These are phyloP conservation scores for Nicator chloris DNA, from an alignment of 2,113 vertebrate species.

Conservation along the genomic window DNA sequence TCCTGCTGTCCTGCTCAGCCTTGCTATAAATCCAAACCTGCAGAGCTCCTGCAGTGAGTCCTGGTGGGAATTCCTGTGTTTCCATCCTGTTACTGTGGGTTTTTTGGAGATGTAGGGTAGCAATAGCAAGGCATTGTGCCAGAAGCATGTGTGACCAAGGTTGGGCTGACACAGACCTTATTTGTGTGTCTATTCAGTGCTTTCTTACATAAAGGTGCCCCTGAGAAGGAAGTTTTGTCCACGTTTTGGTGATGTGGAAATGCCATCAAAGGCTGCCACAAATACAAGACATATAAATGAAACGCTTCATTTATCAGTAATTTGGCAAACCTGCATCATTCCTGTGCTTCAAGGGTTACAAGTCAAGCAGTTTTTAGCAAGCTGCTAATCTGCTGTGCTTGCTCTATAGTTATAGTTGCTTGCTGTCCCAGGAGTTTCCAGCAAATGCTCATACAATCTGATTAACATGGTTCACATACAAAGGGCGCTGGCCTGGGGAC, in stretches of 20 bases:
- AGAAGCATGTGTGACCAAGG: not conserved
- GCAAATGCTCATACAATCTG: slow-evolving; percentile 69
- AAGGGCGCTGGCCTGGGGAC: slow-evolving; percentile 68
- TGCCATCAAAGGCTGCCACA: not conserved
- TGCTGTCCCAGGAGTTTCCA: slow-evolving; percentile 60
- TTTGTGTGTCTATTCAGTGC: not conserved
- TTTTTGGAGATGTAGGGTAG: not conserved
- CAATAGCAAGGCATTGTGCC: not conserved
- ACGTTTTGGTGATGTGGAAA: accelerated
- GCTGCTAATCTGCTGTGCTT: slow-evolving; percentile 63
- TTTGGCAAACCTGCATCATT: not conserved
- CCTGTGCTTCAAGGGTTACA: slow-evolving; percentile 66
- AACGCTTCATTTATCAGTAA: not conserved
- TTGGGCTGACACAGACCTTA: not conserved
- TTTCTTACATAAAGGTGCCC: not conserved
- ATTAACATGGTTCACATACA: slow-evolving; percentile 68
- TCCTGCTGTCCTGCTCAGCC: not conserved
- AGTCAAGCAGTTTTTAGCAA: slow-evolving; percentile 68
- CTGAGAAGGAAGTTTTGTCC: not conserved
- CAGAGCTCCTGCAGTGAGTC: not conserved
- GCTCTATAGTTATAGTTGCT: slow-evolving; percentile 45
- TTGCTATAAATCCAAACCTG: not conserved
- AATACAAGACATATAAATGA: not conserved
- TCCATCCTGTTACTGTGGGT: not conserved
- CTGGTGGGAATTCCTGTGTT: not conserved